phyloP scores from a whole-genome alignment of 1,140 invertebrate species.

The Drosophila hydei region DNA sequence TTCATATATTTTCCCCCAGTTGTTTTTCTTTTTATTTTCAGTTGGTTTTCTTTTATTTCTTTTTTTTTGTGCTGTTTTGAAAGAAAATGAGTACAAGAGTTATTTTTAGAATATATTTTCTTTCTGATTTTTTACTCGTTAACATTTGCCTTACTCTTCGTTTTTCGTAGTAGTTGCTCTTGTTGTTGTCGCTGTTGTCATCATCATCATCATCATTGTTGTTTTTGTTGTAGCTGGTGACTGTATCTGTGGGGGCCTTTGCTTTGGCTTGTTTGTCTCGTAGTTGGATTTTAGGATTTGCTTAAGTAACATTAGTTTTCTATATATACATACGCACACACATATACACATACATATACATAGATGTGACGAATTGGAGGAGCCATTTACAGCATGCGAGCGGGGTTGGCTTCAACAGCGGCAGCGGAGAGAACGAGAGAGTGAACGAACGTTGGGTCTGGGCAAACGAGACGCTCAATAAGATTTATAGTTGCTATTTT shows the following conservation, averaged over 20 bases:
- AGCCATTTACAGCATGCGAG: slow-evolving; percentile 24
- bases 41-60: slow-evolving; percentile 41
- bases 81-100: slow-evolving; percentile 77
- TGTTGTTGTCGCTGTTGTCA: slow-evolving; percentile 25
- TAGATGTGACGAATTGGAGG: slow-evolving; percentile 51
- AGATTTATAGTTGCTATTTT: slow-evolving; percentile 82
- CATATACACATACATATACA: not conserved
- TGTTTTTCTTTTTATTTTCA: slow-evolving; percentile 59
- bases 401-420: not conserved
- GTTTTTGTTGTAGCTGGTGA: slow-evolving; percentile 38
- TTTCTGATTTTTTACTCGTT: slow-evolving; percentile 72
- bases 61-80: slow-evolving; percentile 66
- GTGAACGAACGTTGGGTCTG: slow-evolving; percentile 51
- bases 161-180: slow-evolving; percentile 57
- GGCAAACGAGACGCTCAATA: slow-evolving; percentile 49
- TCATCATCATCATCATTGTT: slow-evolving; percentile 9
- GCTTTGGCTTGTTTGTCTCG: slow-evolving; percentile 41
- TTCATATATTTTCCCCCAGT: slow-evolving; percentile 2
- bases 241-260: slow-evolving; percentile 38
- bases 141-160: slow-evolving; percentile 74
- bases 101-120: slow-evolving; percentile 80
- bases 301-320: slow-evolving; percentile 73
- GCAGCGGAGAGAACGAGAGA: not conserved
- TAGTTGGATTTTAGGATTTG: slow-evolving; percentile 49
- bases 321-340: slow-evolving; percentile 20